Percentiles rank a stretch among this genome's conserved stretches.
Evolutionary conservation across 2,888 invertebrate species (phyloP).

Genomic region (Adelphocoris suturalis): DNA sequence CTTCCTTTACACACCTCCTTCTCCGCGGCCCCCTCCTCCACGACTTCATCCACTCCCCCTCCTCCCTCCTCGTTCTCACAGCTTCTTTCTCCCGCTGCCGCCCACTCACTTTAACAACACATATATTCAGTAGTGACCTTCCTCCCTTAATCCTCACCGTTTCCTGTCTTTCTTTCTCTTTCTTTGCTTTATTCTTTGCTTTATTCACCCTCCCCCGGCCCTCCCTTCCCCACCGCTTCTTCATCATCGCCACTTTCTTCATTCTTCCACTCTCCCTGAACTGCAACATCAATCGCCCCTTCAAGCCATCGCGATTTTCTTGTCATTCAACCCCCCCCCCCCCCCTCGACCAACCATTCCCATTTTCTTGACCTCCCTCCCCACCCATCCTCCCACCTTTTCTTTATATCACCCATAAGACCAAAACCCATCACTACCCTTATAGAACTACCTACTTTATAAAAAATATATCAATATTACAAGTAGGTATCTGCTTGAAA

Average conservation of each 20-base stretch:
- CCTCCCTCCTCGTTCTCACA: conserved; percentile 33
- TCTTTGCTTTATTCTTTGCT: conserved; percentile 38
- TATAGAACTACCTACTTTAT: too few relatives aligned
- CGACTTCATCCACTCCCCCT: conserved; percentile 71
- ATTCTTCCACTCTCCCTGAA: background rate
- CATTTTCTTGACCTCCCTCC: conserved; percentile 12
- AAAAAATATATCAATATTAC: too few relatives aligned
- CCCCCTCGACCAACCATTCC: background rate
- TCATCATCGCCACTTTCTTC: background rate
- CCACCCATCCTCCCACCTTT: background rate
- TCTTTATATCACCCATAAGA: background rate
- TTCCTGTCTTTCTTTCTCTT: conserved; percentile 57
- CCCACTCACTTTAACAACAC: conserved; percentile 60
- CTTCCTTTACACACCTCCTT: conserved; percentile 72
- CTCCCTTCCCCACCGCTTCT: background rate
- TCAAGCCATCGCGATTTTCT: conserved; percentile 15
- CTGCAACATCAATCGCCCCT: conserved; percentile 5
- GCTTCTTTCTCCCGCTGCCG: conserved; percentile 26
- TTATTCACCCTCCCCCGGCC: background rate
- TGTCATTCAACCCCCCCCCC: background rate
- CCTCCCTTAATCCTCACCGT: conserved; percentile 52
- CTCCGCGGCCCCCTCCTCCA: too few relatives aligned
- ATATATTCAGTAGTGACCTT: conserved; percentile 58
- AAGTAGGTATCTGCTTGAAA: too few relatives aligned
- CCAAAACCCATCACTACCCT: background rate